These are phyloP conservation scores for Alitta virens DNA, from an alignment of 2,888 invertebrate genomes.

Conservation along the genomic window DNA sequence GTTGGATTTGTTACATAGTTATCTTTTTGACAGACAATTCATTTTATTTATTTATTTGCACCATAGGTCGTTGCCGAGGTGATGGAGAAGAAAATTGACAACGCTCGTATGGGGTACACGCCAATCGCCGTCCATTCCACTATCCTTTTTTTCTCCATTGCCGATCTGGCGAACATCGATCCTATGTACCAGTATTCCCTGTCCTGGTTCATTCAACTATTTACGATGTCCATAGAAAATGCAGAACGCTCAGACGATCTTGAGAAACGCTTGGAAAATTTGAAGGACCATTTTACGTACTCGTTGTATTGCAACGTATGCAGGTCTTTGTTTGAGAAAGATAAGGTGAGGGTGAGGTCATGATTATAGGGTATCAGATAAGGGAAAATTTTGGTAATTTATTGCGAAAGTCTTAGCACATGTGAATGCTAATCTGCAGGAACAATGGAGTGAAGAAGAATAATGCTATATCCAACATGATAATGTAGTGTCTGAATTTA, in stretches of 20 bases:
- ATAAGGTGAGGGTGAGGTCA: constrained; percentile 55
- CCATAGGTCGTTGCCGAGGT: constrained; percentile 55
- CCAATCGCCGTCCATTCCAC: constrained; percentile 59
- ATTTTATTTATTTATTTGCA: background rate
- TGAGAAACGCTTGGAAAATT: constrained; percentile 45
- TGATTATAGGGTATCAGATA: no score
- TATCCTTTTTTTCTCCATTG: constrained; percentile 59
- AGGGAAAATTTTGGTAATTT: no score
- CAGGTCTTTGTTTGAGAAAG: constrained; percentile 59
- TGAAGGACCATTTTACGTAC: constrained; percentile 58
- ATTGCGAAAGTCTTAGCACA: no score
- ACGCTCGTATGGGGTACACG: constrained; percentile 56
- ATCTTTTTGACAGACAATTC: no score
- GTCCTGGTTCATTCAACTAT: constrained; percentile 60
- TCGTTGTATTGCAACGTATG: constrained; percentile 59
- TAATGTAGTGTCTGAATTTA: no score
- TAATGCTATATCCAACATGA: no score
- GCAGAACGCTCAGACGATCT: constrained; percentile 56
- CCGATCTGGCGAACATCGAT: constrained; percentile 59
- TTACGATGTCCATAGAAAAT: constrained; percentile 58
- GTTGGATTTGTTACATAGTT: no score
- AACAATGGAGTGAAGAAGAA: no score
- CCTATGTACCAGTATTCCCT: constrained; percentile 61
- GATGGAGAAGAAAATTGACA: constrained; percentile 58
- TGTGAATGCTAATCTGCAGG: no score